Percentiles rank a stretch among this genome's conserved stretches.
These are phyloP conservation scores for Pyrrhura leucotis DNA, from an alignment of 2,797 vertebrate genomes.

Conservation along the genomic window DNA sequence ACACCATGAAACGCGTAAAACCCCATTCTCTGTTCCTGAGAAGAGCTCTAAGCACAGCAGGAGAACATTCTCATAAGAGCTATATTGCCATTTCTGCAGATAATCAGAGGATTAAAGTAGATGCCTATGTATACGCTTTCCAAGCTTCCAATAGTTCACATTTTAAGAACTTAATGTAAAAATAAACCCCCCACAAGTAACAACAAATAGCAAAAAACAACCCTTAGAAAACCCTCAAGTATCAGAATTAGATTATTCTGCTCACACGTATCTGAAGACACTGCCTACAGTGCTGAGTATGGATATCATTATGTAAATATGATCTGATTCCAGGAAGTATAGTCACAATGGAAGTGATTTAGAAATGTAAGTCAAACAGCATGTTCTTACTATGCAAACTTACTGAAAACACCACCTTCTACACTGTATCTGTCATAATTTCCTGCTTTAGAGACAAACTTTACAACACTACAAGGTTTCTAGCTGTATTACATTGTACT, in stretches of 20 bases:
- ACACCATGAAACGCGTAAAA: not conserved
- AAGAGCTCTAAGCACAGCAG: not conserved
- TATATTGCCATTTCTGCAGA: not conserved
- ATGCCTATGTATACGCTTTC: not conserved
- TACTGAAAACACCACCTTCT: not conserved
- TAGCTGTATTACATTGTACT: not conserved
- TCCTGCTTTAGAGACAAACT: not conserved
- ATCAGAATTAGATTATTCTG: not conserved
- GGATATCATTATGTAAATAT: not conserved
- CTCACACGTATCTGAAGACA: not conserved
- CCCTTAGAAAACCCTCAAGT: not conserved
- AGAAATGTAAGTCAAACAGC: not conserved
- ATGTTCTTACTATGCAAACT: not conserved
- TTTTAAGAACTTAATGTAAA: not conserved
- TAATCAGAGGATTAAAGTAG: not conserved
- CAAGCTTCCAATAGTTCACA: not conserved
- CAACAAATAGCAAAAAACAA: not conserved
- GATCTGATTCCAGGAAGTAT: not conserved
- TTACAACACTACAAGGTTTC: not conserved
- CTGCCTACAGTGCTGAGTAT: not conserved
- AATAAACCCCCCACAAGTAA: accelerated
- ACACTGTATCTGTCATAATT: not conserved
- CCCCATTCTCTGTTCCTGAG: not conserved
- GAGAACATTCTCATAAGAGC: not conserved
- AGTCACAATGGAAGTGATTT: not conserved